These are phyloP conservation scores for Sebastes hubbsi DNA, from an alignment of 2,797 vertebrate genomes.

Conservation along the genomic window DNA sequence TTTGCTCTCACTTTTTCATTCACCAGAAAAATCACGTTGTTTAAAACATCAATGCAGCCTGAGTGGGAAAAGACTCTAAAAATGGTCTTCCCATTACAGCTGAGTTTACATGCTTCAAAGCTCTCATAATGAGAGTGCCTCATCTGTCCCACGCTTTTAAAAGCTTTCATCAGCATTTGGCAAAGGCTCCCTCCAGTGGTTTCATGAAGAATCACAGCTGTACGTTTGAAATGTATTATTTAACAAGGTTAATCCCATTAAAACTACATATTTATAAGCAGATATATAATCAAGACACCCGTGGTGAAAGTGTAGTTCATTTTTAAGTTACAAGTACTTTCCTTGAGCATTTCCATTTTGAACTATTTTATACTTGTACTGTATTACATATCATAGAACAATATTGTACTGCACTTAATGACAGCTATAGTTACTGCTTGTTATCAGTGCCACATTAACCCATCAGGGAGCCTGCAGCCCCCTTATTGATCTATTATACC, in stretches of 20 bases:
- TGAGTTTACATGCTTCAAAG: slow-evolving; percentile 7
- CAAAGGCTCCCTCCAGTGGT: slow-evolving; percentile 28
- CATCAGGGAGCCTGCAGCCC: not conserved
- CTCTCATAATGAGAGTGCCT: not conserved
- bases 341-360: not conserved
- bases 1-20: not conserved
- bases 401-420: not conserved
- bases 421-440: not conserved
- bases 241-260: not conserved
- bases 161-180: not conserved
- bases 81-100: not conserved
- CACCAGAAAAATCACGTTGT: not conserved
- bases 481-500: not conserved
- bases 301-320: not conserved
- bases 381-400: not conserved
- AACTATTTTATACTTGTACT: not conserved
- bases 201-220: not conserved
- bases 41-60: not conserved
- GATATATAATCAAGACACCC: not conserved
- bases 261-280: not conserved
- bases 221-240: not conserved
- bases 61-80: slow-evolving; percentile 1
- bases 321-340: not conserved
- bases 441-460: not conserved
- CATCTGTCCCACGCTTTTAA: not conserved